Evolutionary conservation across 2,888 invertebrate species (phyloP).

Genomic region (Spodoptera picta): DNA sequence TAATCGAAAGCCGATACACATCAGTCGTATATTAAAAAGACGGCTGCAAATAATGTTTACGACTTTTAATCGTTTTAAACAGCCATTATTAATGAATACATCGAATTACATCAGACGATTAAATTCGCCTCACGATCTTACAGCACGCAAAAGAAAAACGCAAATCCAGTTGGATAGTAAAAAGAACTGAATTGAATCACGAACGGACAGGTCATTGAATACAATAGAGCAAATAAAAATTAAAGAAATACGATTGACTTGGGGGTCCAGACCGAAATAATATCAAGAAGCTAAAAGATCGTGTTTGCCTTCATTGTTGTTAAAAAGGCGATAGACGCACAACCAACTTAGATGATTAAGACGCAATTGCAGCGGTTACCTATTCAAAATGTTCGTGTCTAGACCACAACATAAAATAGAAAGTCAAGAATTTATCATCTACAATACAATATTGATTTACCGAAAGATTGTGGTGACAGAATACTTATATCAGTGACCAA

Average conservation of each 20-base stretch:
- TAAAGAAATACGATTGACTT: constrained; percentile 57
- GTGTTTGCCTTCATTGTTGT: too few relatives aligned
- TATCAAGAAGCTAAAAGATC: background rate
- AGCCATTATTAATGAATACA: constrained; percentile 53
- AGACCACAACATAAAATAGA: constrained; percentile 19
- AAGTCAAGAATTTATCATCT: constrained; percentile 14
- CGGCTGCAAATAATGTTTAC: constrained; percentile 34
- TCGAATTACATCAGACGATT: constrained; percentile 50
- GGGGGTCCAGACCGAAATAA: constrained; percentile 35
- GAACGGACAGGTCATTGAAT: constrained; percentile 57
- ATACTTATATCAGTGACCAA: background rate
- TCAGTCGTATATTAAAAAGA: constrained; percentile 21
- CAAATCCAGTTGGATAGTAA: constrained; percentile 54
- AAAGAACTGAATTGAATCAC: constrained; percentile 64
- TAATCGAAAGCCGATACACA: too few relatives aligned
- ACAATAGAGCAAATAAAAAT: constrained; percentile 61
- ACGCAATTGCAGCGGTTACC: constrained; percentile 8
- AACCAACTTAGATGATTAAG: constrained; percentile 11
- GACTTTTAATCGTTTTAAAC: constrained; percentile 37
- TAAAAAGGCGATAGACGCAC: too few relatives aligned
- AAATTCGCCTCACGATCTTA: constrained; percentile 54
- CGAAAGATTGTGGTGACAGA: background rate
- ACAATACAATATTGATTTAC: constrained; percentile 2
- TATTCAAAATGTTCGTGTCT: constrained; percentile 20
- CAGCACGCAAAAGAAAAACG: constrained; percentile 57